phyloP scores from a whole-genome alignment of 1,140 invertebrate genomes.

The Drosophila repletoides region DNA sequence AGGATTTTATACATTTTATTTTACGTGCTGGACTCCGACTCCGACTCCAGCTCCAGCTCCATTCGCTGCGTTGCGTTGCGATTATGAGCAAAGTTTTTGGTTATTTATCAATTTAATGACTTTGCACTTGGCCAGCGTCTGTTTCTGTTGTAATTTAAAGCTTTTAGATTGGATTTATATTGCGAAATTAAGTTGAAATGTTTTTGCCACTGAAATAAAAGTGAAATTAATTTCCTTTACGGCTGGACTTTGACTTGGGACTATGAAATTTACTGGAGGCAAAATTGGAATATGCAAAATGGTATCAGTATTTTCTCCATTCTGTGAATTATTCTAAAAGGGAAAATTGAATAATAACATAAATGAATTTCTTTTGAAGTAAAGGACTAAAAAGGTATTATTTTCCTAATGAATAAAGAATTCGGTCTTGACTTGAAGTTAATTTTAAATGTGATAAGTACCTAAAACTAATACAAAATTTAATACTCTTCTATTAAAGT shows the following conservation, averaged over 20 bases:
- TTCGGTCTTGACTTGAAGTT: too few relatives aligned
- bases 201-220: slow-evolving; percentile 33
- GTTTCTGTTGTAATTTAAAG: slow-evolving; percentile 56
- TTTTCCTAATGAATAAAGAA: too few relatives aligned
- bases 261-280: not conserved
- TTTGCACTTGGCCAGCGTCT: slow-evolving; percentile 42
- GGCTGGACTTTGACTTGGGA: slow-evolving; percentile 13
- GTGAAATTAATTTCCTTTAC: slow-evolving; percentile 57
- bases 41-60: not conserved
- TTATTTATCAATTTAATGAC: slow-evolving; percentile 80
- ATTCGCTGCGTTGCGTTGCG: slow-evolving; percentile 47
- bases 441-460: too few relatives aligned
- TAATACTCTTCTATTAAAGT: too few relatives aligned
- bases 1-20: too few relatives aligned
- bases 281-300: not conserved
- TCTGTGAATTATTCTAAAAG: too few relatives aligned
- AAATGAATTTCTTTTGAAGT: too few relatives aligned
- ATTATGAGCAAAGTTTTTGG: slow-evolving; percentile 78
- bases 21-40: not conserved
- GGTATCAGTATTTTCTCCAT: not conserved
- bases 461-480: too few relatives aligned
- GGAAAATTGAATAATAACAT: too few relatives aligned
- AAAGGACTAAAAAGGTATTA: too few relatives aligned
- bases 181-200: slow-evolving; percentile 51
- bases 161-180: slow-evolving; percentile 71